Base-by-base conservation (phyloP, 2,888 invertebrate genomes). In the Strigamia transsilvanica region DNA sequence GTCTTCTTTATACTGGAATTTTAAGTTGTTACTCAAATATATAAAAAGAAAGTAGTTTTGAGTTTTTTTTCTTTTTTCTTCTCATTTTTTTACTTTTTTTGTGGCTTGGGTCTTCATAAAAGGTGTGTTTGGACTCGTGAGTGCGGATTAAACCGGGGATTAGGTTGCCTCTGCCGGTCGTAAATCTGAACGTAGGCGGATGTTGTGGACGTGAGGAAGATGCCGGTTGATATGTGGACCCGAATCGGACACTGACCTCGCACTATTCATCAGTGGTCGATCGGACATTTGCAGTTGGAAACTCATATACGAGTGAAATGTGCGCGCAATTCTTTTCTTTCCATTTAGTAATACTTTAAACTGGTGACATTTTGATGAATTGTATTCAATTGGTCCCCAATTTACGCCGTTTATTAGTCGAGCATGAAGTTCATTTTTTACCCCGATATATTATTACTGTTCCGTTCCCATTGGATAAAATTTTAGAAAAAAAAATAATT, bases 391-490 rank as follows among this genome's bases (percentile, higher is more conserved):
- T 32, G 73, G 73, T 73, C 73, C n/a, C 73, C 73, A 73, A 73
- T 73, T 73, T 73, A 73, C 73, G 73, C 73, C 73, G 32, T 73
- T 73, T 73, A 73, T 73, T 73, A 73, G 73, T 73, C 73, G 73
- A 73, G 73, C 73, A 73, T 32, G 13, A 73, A 73, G 73, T 27
- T 23, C 73, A 73, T 73, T 73, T 73, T 56, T 73, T 27, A 32
- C 13, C n/a, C n/a, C n/a, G n/a, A n/a, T n/a, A n/a, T n/a, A 7
- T 73, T 32, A 73, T 27, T 73, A 27, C 32, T 73, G 12, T 73
- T 73, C 23, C 73, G 13, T 2, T 32, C 73, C 32, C 15, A 4
- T 73, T 27, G 56, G 73, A 73, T 32, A n/a, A 32, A 73, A 66
- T 66, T 66, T 27, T 23, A 13, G 15, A 21, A 66, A 66, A 66